These are phyloP conservation scores for Zele albiditarsus DNA, from an alignment of 2,888 invertebrate species.

Conservation along the genomic window DNA sequence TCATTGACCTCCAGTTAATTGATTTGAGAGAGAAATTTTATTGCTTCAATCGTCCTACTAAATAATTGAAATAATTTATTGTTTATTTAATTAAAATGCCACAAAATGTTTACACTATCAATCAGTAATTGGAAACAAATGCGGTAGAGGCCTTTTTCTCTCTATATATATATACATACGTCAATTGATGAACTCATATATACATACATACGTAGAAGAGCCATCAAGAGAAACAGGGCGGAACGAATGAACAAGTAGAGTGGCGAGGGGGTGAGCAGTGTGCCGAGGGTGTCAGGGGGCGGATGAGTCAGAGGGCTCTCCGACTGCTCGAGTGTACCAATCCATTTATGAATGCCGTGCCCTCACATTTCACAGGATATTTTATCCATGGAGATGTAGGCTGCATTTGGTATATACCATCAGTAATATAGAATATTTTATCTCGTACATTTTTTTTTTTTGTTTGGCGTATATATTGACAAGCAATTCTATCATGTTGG, in stretches of 20 bases:
- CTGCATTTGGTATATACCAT: constrained; percentile 49
- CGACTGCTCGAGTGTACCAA: constrained; percentile 53
- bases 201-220: constrained; percentile 9
- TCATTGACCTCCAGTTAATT: too few species aligned
- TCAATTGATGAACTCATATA: background rate
- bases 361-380: constrained; percentile 59
- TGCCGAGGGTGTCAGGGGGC: constrained; percentile 7
- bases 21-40: too few species aligned
- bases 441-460: background rate
- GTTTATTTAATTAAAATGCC: background rate
- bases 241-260: constrained; percentile 44
- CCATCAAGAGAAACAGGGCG: constrained; percentile 48
- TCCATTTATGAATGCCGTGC: constrained; percentile 59
- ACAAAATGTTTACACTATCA: background rate
- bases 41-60: background rate
- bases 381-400: constrained; percentile 58
- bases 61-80: background rate
- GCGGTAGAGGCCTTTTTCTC: background rate
- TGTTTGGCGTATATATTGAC: background rate
- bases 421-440: constrained; percentile 8
- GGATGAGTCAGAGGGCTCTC: constrained; percentile 59
- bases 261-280: background rate
- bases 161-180: background rate
- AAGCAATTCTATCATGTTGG: background rate
- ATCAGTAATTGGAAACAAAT: constrained; percentile 19